A percentile compares a stretch with the other conserved stretches of the same genome.
Evolutionary conservation across 2,113 vertebrate species (phyloP).

Genomic region (Galeopterus variegatus): DNA sequence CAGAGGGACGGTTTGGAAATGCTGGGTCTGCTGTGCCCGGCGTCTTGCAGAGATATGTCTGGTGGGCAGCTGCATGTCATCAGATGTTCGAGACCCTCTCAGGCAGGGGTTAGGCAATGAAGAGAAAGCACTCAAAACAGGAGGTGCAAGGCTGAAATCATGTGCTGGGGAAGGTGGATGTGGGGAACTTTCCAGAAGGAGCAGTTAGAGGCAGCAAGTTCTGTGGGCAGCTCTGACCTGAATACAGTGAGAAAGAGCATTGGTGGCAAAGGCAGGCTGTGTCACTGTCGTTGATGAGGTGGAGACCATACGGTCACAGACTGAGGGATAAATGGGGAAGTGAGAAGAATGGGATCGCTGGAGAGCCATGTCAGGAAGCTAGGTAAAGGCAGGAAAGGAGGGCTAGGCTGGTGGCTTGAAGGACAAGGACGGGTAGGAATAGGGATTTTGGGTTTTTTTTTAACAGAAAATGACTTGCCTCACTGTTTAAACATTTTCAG

Average conservation of each 20-base stretch:
- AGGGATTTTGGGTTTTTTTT: background rate
- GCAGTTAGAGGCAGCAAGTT: background rate
- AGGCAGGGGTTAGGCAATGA: background rate
- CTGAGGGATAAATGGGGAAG: background rate
- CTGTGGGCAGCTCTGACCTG: background rate
- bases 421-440: background rate
- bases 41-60: background rate
- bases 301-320: background rate
- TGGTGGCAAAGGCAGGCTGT: accelerated
- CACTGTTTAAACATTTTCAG: background rate
- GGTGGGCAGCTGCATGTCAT: background rate
- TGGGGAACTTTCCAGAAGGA: background rate
- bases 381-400: background rate
- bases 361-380: background rate
- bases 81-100: background rate
- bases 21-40: no score
- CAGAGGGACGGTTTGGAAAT: background rate
- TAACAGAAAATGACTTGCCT: background rate
- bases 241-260: background rate
- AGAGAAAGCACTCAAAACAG: background rate
- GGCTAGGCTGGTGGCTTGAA: background rate
- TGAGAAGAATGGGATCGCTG: background rate
- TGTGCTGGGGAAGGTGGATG: background rate
- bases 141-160: accelerated
- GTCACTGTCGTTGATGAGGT: background rate